phyloP scores from a whole-genome alignment of 2,113 vertebrate genomes.

The Vulpes lagopus region DNA sequence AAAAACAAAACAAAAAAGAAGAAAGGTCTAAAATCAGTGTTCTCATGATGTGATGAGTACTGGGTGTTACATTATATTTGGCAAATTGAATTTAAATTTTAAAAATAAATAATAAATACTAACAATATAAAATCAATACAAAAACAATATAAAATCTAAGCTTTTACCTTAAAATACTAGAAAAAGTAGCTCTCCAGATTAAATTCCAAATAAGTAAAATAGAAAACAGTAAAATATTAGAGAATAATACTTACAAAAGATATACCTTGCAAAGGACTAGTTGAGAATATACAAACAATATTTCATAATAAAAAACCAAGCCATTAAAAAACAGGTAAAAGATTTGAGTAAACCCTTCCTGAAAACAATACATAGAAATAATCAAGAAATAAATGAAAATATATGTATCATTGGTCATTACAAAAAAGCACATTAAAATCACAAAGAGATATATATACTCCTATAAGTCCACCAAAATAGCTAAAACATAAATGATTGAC shows the following conservation, averaged over 20 bases:
- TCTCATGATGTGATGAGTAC: too few relatives aligned
- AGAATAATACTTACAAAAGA: conserved; percentile 11
- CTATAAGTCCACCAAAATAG: neutral
- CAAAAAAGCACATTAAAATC: conserved; percentile 14
- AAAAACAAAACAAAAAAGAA: neutral
- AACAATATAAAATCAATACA: too few relatives aligned
- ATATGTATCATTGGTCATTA: neutral
- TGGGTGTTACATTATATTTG: too few relatives aligned
- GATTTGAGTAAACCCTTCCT: neutral
- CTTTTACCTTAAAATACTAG: neutral
- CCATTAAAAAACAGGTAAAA: neutral
- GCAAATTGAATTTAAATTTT: too few relatives aligned
- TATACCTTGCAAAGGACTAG: neutral
- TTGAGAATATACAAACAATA: neutral
- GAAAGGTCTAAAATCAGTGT: neutral
- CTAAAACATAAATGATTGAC: neutral
- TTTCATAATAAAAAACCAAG: neutral
- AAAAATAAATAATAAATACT: too few relatives aligned
- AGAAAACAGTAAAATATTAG: neutral
- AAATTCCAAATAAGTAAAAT: neutral
- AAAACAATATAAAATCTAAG: neutral
- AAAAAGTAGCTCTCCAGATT: neutral
- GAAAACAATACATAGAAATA: neutral
- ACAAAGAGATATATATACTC: neutral
- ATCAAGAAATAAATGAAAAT: neutral